These are phyloP conservation scores for Notiomystis cincta DNA, from an alignment of 2,113 vertebrate genomes.

Conservation along the genomic window DNA sequence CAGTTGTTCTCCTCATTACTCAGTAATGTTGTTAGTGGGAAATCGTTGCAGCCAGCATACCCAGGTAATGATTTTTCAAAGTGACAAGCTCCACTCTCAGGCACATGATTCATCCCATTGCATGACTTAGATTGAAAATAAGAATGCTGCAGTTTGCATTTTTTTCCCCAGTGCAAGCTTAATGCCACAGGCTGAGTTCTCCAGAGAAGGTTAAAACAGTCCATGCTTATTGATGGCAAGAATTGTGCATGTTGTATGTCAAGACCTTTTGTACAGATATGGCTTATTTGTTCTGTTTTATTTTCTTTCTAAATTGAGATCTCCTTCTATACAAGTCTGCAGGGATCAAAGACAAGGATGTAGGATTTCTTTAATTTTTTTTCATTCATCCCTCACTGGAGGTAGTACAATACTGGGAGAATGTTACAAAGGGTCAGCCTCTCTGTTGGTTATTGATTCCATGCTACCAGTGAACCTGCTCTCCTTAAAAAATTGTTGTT, in stretches of 20 bases:
- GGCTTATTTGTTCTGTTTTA: background rate
- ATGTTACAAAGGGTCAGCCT: background rate
- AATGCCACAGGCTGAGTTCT: background rate
- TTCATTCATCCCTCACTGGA: background rate
- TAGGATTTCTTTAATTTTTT: background rate
- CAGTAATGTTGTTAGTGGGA: background rate
- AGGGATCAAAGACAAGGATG: background rate
- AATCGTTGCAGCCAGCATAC: background rate
- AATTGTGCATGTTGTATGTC: background rate
- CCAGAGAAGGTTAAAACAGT: background rate
- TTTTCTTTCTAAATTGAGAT: background rate
- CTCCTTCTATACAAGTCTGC: background rate
- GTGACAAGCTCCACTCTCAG: background rate
- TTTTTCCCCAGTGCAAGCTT: background rate
- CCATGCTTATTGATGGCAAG: background rate
- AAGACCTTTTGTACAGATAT: background rate
- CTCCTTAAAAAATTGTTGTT: background rate
- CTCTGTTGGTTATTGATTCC: background rate
- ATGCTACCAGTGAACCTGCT: background rate
- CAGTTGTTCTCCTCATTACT: background rate
- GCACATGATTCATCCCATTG: background rate
- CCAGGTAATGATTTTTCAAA: background rate
- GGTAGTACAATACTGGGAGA: background rate
- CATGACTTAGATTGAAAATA: constrained; percentile 1
- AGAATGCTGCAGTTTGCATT: background rate